These are phyloP conservation scores for Sphecodes monilicornis DNA, from an alignment of 2,888 invertebrate genomes.

Conservation along the genomic window DNA sequence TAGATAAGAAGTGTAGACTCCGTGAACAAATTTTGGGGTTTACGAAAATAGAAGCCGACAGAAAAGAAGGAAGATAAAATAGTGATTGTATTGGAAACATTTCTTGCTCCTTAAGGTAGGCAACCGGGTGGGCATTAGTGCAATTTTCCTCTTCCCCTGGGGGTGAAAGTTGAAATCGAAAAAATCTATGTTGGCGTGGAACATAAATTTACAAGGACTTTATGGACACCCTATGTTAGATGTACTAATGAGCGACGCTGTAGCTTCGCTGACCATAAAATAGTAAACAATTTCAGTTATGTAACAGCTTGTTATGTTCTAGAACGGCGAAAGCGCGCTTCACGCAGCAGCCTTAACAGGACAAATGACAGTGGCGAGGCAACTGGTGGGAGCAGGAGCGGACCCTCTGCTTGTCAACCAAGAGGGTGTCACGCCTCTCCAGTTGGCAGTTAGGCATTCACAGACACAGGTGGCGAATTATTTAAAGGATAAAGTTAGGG, in stretches of 20 bases:
- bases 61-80: background rate
- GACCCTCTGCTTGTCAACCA: constrained; percentile 90
- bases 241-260: background rate
- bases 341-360: constrained; percentile 97
- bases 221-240: background rate
- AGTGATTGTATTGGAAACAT: background rate
- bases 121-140: background rate
- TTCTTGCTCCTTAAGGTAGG: background rate
- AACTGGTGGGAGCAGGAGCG: constrained; percentile 90
- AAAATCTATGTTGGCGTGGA: no score
- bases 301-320: constrained; percentile 71
- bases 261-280: background rate
- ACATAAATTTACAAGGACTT: background rate
- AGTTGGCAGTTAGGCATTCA: constrained; percentile 87
- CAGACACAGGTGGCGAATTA: constrained; percentile 86
- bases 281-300: background rate
- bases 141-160: background rate
- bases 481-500: constrained; percentile 84
- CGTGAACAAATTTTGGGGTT: background rate
- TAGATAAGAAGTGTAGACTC: background rate
- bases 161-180: no score
- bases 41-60: background rate
- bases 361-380: constrained; percentile 91
- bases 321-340: constrained; percentile 96
- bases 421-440: constrained; percentile 89